A percentile compares a stretch with the other conserved stretches of the same genome.
These are phyloP conservation scores for Homarus americanus DNA, from an alignment of 1,140 invertebrate species.

Conservation along the genomic window DNA sequence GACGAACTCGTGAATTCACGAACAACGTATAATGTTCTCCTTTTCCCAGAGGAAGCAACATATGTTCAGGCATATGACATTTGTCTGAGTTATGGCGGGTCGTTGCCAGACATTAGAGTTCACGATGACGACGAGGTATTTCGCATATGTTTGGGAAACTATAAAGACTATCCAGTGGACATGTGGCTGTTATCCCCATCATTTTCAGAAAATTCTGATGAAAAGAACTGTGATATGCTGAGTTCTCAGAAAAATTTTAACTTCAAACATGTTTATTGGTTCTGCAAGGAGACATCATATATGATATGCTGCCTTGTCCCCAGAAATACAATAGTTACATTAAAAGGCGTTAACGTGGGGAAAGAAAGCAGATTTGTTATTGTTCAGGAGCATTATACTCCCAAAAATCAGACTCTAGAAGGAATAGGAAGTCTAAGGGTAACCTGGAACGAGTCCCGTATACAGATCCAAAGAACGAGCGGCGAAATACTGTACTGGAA, in stretches of 20 bases:
- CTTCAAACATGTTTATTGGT: background rate
- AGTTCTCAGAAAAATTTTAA: too few relatives aligned
- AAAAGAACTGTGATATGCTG: background rate
- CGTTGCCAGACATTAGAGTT: background rate
- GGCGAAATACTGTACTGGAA: background rate
- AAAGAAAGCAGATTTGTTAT: background rate
- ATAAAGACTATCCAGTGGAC: background rate
- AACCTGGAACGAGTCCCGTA: background rate
- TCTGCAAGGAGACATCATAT: background rate
- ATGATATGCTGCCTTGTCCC: constrained; percentile 11
- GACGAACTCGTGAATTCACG: background rate
- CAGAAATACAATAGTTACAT: background rate
- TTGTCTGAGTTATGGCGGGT: background rate
- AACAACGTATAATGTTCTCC: background rate
- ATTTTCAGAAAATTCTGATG: background rate
- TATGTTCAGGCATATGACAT: background rate
- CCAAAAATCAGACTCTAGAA: background rate
- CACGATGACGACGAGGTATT: background rate
- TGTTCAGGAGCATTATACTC: background rate
- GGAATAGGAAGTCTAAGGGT: background rate
- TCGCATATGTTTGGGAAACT: too few relatives aligned
- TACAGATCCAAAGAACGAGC: background rate
- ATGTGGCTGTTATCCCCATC: background rate
- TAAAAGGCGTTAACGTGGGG: background rate
- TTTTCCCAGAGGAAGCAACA: background rate